A percentile compares a stretch with the other conserved stretches of the same genome.
Evolutionary conservation across 2,888 invertebrate genomes (phyloP).

Genomic region (Loripinus fragilis): DNA sequence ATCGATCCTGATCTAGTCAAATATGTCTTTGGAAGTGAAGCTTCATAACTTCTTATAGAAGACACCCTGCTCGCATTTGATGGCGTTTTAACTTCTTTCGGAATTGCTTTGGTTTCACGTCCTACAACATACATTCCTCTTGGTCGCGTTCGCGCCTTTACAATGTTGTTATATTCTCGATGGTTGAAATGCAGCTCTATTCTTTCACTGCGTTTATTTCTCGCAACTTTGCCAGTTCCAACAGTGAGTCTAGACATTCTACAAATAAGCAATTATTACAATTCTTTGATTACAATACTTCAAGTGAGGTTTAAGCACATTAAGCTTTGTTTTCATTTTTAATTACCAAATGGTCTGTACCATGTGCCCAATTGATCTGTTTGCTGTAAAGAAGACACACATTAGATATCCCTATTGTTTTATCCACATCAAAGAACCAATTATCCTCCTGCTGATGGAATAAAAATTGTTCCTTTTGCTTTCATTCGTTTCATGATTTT

Average conservation of each 20-base stretch:
- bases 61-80: not conserved
- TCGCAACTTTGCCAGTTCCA: conserved; percentile 33
- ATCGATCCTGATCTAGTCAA: conserved; percentile 40
- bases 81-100: not conserved
- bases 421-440: too few species aligned
- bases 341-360: too few species aligned
- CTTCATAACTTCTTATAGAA: not conserved
- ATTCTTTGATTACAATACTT: too few species aligned
- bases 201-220: conserved; percentile 14
- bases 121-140: conserved; percentile 22
- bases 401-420: too few species aligned
- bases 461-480: too few species aligned
- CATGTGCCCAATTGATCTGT: too few species aligned
- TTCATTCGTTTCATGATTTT: too few species aligned
- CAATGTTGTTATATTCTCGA: conserved; percentile 30
- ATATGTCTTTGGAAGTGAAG: conserved; percentile 45
- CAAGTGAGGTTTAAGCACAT: too few species aligned
- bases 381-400: too few species aligned
- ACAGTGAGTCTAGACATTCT: conserved; percentile 24
- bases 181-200: conserved; percentile 43
- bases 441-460: too few species aligned
- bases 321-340: too few species aligned
- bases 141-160: conserved; percentile 17
- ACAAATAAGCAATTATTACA: too few species aligned
- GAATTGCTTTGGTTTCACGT: not conserved